Percentiles rank a stretch among this genome's conserved stretches.
phyloP scores from a whole-genome alignment of 1,140 invertebrate genomes.

The Caenorhabditis tropicalis region DNA sequence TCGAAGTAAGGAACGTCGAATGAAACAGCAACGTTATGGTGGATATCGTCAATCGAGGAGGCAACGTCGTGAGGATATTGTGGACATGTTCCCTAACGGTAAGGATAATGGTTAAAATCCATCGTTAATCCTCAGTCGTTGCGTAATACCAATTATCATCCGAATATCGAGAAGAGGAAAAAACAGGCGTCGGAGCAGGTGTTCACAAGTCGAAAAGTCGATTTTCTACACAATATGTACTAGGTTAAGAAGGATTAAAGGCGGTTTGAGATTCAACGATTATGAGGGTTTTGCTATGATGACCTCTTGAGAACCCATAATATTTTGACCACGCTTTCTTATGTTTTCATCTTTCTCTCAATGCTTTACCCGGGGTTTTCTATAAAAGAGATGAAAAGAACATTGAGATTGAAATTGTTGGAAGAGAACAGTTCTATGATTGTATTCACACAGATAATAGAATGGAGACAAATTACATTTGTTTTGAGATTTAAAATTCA shows the following conservation, averaged over 20 bases:
- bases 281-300: background rate
- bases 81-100: constrained; percentile 50
- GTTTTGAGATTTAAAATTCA: too few species aligned
- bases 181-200: background rate
- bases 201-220: background rate
- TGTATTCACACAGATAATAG: too few species aligned
- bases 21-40: constrained; percentile 74
- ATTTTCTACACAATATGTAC: constrained; percentile 15
- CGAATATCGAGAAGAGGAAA: background rate
- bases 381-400: background rate
- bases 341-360: background rate
- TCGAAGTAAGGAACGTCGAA: constrained; percentile 76
- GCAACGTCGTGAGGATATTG: constrained; percentile 48
- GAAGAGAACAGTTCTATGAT: too few species aligned
- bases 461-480: too few species aligned
- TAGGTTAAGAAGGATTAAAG: constrained; percentile 34
- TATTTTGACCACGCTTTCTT: constrained; percentile 19
- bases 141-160: background rate
- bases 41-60: constrained; percentile 59
- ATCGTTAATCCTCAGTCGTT: background rate
- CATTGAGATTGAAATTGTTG: too few species aligned
- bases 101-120: background rate
- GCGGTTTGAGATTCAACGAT: background rate
- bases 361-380: too few species aligned
- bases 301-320: constrained; percentile 35